A percentile compares a stretch with the other conserved stretches of the same genome.
Evolutionary conservation across 2,113 vertebrate genomes (phyloP).

Genomic region (Eretmochelys imbricata): DNA sequence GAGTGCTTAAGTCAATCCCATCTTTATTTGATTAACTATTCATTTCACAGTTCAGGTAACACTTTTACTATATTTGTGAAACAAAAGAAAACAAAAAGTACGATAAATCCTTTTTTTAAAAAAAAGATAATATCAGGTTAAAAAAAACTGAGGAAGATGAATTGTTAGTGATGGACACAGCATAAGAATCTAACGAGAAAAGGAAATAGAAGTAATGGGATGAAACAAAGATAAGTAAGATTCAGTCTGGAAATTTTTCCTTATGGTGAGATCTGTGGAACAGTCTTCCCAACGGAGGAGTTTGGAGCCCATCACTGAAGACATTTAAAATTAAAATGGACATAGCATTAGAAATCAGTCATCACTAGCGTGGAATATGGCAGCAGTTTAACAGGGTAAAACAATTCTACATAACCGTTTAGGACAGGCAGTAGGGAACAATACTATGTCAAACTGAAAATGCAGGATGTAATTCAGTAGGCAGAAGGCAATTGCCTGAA

Average conservation of each 20-base stretch:
- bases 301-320: background rate
- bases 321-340: conserved; percentile 17
- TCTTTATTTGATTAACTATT: background rate
- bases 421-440: conserved; percentile 16
- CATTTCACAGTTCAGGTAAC: background rate
- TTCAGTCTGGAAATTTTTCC: background rate
- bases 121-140: background rate
- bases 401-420: background rate
- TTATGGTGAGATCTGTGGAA: background rate
- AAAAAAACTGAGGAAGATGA: background rate
- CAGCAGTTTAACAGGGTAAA: background rate
- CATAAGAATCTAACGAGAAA: background rate
- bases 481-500: conserved; percentile 1
- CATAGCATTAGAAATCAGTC: background rate
- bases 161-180: background rate
- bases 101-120: background rate
- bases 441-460: background rate
- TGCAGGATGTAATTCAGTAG: background rate
- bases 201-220: background rate
- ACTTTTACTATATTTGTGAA: background rate
- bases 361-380: background rate
- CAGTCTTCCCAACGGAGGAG: background rate
- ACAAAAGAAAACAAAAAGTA: background rate
- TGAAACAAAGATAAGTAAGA: background rate
- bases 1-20: background rate